Evolutionary conservation across 2,797 vertebrate genomes (phyloP).

Genomic region (Antennarius maculatus): DNA sequence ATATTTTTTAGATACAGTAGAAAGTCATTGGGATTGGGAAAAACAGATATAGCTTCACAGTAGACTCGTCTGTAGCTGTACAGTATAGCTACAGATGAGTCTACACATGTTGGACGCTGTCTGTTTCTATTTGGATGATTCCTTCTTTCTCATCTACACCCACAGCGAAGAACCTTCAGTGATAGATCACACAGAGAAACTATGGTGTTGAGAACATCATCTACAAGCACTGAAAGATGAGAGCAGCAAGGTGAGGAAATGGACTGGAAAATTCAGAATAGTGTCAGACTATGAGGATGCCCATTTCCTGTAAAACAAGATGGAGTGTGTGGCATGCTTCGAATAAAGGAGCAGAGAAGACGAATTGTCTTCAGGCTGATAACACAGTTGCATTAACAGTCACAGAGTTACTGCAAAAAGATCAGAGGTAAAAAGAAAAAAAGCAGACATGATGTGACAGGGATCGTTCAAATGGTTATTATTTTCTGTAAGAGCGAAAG

Average conservation of each 20-base stretch:
- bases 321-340: constrained; percentile 29
- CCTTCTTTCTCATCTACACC: neutral
- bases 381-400: constrained; percentile 42
- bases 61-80: too few species aligned
- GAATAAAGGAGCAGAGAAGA: constrained; percentile 32
- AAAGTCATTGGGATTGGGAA: neutral
- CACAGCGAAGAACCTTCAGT: constrained; percentile 33
- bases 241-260: constrained; percentile 55
- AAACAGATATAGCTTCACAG: too few species aligned
- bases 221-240: constrained; percentile 45
- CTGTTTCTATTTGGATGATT: neutral
- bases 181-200: constrained; percentile 34
- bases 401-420: constrained; percentile 30
- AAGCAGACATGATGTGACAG: too few species aligned
- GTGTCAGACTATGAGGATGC: constrained; percentile 42
- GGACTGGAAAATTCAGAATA: constrained; percentile 62
- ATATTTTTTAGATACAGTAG: neutral
- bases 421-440: neutral
- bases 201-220: constrained; percentile 33
- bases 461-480: neutral
- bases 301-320: constrained; percentile 65
- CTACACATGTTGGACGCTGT: neutral
- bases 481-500: neutral
- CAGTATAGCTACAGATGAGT: neutral
- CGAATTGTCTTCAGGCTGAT: constrained; percentile 48